These are phyloP conservation scores for Netelia virgata DNA, from an alignment of 2,888 invertebrate genomes.

Conservation along the genomic window DNA sequence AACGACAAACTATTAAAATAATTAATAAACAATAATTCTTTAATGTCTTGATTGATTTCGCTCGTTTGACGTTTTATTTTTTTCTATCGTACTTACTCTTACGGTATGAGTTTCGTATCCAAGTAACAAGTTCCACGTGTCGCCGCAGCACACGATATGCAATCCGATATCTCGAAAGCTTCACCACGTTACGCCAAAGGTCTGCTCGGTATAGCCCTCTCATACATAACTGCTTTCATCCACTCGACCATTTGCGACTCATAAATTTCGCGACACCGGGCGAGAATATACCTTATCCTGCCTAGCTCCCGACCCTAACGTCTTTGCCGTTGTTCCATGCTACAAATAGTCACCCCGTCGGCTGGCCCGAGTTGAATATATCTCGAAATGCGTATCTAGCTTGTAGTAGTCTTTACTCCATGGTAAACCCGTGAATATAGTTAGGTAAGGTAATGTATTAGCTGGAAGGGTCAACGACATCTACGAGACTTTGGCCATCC, in stretches of 20 bases:
- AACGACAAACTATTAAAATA: too few relatives aligned
- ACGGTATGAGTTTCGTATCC: background rate
- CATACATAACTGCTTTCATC: background rate
- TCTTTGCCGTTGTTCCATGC: conserved; percentile 9
- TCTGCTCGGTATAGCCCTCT: background rate
- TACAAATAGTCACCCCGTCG: background rate
- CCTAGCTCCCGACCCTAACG: conserved; percentile 22
- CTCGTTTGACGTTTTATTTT: background rate
- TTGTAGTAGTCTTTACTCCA: conserved; percentile 37
- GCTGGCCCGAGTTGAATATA: conserved; percentile 37
- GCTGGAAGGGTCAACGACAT: conserved; percentile 42
- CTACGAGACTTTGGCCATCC: conserved; percentile 37
- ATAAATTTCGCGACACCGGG: conserved; percentile 48
- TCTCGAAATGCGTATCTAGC: conserved; percentile 23
- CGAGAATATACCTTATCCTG: background rate
- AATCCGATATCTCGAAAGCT: conserved; percentile 18
- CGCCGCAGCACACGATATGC: background rate
- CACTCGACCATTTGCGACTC: conserved; percentile 9
- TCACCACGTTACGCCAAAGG: background rate
- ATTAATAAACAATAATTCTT: background rate
- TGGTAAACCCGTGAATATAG: conserved; percentile 19
- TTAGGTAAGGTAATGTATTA: conserved; percentile 5
- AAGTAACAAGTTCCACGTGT: background rate
- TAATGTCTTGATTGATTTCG: background rate
- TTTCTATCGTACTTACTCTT: background rate